Base-by-base conservation (phyloP, 2,797 vertebrate species). In the Chrosomus eos region DNA sequence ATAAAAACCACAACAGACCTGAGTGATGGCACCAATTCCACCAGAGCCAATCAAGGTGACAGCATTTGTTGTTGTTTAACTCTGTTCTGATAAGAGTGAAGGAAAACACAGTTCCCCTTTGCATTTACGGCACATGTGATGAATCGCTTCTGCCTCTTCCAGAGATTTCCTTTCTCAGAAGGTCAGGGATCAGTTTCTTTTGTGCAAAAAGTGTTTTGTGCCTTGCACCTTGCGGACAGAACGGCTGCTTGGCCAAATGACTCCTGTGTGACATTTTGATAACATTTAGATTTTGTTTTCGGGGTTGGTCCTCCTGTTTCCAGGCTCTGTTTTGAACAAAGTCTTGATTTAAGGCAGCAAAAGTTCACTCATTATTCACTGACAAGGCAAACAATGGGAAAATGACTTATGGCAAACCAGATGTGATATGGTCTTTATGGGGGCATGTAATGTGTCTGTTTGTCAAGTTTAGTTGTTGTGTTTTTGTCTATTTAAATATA, bases 181-280 rank as follows among this genome's bases (percentile, higher is more conserved):
- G 73, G 66, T 71, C 82, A 77, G 45, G 36, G 36, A 76, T 58
- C 82, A 78, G 73, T 36, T 77, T 84, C 28, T 84, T 84, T 84
- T 83, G 72, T 76, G 26, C 64, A 84, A 77, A 77, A 83, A 77
- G 21, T 60, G 36, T 70, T 67, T 67, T 68, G 16, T 53, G 43
- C 16, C 31, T 58, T 3, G 19, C 74, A 76, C 70, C 7, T 74
- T 13, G 67, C 7, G 3, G 21, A n/a, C 4, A 71, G n/a, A 72
- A 68, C 6, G 26, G 23, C 45, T 53, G 58, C 58, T 66, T 62
- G 38, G 28, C 58, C 21, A 23, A 33, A 66, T 64, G 33, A 68
- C 36, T 58, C 48, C 5, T 73, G 36, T 33, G 26, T 87, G 79
- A 73, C 79, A 82, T 85, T 87, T 64, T 70, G 79, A 85, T 82